Conservation (phyloP, 2,113 vertebrate species). For the Montifringilla adamsi region DNA sequence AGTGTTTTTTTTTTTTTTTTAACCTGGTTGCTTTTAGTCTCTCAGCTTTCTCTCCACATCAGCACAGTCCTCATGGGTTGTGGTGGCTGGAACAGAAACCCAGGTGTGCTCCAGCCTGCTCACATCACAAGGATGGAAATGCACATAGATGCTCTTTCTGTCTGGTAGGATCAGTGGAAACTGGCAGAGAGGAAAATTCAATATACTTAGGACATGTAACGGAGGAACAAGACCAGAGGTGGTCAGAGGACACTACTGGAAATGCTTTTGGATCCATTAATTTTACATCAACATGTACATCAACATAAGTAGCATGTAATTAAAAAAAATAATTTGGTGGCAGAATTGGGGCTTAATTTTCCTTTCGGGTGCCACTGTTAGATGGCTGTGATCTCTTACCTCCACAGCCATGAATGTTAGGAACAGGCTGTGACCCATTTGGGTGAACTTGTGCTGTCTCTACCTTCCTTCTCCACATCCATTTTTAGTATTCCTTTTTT, state of each 20-base stretch:
- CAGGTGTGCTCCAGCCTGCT: background rate
- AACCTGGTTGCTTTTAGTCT: background rate
- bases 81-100: background rate
- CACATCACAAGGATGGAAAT: background rate
- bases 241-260: background rate
- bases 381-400: conserved; percentile 3
- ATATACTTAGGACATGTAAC: background rate
- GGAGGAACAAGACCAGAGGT: background rate
- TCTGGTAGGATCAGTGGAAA: background rate
- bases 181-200: background rate
- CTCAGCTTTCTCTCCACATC: background rate
- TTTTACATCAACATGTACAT: background rate
- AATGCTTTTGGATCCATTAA: background rate
- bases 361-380: background rate
- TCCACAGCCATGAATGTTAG: background rate
- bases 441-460: background rate
- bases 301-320: background rate
- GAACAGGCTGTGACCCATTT: conserved; percentile 35
- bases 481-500: conserved; percentile 52
- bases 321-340: background rate
- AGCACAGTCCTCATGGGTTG: background rate
- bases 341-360: background rate
- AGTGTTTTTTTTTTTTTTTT: background rate
- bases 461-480: conserved; percentile 4
- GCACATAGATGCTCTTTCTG: background rate